Conservation (phyloP, 1,140 invertebrate genomes). For the Nasonia longicornis region DNA sequence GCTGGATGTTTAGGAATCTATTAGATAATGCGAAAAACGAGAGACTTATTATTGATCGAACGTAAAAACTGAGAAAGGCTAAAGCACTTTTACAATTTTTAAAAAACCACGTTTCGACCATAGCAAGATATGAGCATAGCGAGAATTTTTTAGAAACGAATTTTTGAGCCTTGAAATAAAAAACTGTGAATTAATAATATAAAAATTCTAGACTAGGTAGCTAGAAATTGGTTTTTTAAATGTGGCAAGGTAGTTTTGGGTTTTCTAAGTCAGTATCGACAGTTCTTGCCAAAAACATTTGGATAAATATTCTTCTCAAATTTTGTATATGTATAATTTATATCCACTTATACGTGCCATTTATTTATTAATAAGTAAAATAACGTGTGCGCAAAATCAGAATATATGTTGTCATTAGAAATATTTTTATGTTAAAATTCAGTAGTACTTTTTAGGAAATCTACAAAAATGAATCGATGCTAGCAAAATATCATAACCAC, state of each 20-base stretch:
- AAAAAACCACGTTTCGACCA: conserved; percentile 18
- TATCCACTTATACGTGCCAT: conserved; percentile 7
- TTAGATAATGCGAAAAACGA: conserved; percentile 6
- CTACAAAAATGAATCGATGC: neutral
- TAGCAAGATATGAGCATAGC: neutral
- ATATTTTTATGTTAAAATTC: neutral
- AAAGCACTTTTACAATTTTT: conserved; percentile 31
- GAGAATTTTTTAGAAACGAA: conserved; percentile 16
- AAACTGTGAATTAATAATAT: neutral
- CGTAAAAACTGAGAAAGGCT: conserved; percentile 9
- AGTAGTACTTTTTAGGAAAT: neutral
- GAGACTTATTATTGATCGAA: conserved; percentile 29
- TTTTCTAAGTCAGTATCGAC: neutral
- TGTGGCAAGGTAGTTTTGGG: neutral
- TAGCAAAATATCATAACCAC: neutral
- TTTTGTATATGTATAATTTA: conserved; percentile 19
- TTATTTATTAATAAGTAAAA: neutral
- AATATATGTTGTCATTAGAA: too few species aligned
- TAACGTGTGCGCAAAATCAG: too few species aligned
- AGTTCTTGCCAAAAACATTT: conserved; percentile 11
- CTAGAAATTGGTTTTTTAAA: conserved; percentile 9
- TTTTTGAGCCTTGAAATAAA: conserved; percentile 28
- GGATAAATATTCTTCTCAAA: conserved; percentile 4
- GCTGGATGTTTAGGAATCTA: conserved; percentile 34
- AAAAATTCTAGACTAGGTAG: conserved; percentile 2